phyloP scores from a whole-genome alignment of 37 sponge, comb jelly and placozoan genomes.

The Bolinopsis microptera region DNA sequence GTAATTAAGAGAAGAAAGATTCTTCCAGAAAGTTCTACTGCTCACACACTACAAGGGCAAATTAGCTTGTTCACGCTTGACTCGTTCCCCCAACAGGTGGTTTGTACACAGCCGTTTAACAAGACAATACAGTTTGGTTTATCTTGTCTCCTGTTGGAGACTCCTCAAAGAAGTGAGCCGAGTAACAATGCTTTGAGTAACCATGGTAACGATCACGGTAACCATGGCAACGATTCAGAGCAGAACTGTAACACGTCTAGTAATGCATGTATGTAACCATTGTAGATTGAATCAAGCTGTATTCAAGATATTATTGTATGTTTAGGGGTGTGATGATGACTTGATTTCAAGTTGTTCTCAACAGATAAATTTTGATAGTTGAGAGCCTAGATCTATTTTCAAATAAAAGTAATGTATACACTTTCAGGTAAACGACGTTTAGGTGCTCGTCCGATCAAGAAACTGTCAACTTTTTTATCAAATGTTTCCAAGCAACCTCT shows the following conservation, averaged over 20 bases:
- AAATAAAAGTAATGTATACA: too few species aligned
- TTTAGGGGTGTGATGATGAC: too few species aligned
- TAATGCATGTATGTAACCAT: not conserved
- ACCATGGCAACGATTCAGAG: not conserved
- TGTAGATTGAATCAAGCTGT: not conserved
- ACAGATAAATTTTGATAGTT: too few species aligned
- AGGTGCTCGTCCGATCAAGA: not conserved
- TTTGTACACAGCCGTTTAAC: conserved; percentile 7
- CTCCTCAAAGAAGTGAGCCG: not conserved
- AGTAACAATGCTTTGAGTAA: not conserved
- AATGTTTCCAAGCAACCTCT: not conserved
- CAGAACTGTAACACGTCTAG: not conserved
- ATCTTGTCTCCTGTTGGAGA: not conserved
- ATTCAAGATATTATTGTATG: too few species aligned
- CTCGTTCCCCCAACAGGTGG: too few species aligned
- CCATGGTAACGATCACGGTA: not conserved
- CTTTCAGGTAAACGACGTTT: not conserved
- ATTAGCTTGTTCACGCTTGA: too few species aligned
- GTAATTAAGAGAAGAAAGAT: too few species aligned
- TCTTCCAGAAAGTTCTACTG: too few species aligned
- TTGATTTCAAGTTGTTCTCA: too few species aligned
- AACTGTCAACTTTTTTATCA: not conserved
- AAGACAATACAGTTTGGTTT: conserved; percentile 3
- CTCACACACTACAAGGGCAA: too few species aligned
- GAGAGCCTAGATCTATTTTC: too few species aligned